phyloP scores from a whole-genome alignment of 1,140 invertebrate genomes.

The Globodera ellingtonae region DNA sequence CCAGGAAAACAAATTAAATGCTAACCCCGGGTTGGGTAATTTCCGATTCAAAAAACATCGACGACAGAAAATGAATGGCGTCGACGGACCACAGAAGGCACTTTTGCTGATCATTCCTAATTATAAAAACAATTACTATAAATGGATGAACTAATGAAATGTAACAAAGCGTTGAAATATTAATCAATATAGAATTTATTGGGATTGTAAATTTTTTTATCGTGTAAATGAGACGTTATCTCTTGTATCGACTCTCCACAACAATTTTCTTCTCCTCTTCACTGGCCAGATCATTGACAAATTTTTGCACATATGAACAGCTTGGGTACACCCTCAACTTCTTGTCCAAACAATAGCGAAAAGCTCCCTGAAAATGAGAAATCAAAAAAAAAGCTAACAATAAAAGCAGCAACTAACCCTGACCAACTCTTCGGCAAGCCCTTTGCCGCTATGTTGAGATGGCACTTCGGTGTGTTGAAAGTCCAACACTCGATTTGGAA shows the following conservation, averaged over 20 bases:
- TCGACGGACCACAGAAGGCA: not conserved
- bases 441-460: constrained; percentile 32
- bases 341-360: constrained; percentile 38
- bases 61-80: not conserved
- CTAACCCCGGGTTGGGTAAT: not conserved
- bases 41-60: not conserved
- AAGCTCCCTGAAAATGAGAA: constrained; percentile 32
- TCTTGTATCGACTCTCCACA: constrained; percentile 5
- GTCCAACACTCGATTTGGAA: constrained; percentile 35
- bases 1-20: no score
- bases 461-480: constrained; percentile 44
- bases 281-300: constrained; percentile 24
- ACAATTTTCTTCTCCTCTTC: constrained; percentile 38
- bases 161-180: not conserved
- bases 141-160: not conserved
- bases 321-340: constrained; percentile 32
- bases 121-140: not conserved
- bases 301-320: constrained; percentile 40
- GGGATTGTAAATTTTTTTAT: not conserved
- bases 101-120: not conserved
- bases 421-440: constrained; percentile 39
- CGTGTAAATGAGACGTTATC: not conserved
- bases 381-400: constrained; percentile 14
- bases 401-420: constrained; percentile 23
- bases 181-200: not conserved